Base-by-base conservation (phyloP, 2,888 invertebrate species). In the Oscheius onirici region DNA sequence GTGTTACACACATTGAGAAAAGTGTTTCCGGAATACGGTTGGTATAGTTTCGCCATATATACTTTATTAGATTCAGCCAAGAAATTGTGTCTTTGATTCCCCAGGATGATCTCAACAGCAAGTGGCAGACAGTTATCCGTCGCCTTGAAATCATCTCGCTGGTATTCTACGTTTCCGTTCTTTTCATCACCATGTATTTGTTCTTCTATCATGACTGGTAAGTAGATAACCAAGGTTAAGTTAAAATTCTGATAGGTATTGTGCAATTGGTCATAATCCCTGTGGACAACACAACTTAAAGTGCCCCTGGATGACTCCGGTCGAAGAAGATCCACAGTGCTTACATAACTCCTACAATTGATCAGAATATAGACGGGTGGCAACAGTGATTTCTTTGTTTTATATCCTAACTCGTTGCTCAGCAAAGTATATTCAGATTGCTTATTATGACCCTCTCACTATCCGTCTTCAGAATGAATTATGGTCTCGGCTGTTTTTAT, bases 171-270 rank as follows among this genome's bases (percentile, higher is more conserved):
- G 78, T 87, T 20, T 74, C 81, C 1, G 78, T 85, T 15, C 74
- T 87, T 6, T 82, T 82, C 70, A 71, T 80, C 43, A 84, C 84
- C 0, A 82, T 84, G 80, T 84, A 84, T 63, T 73, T 87, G 2
- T 84, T 86, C 80, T 86, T 86, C 79, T 84, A 83, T 71, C 86
- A 86, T 65, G 83, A 84, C 67, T 87, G 87, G 87, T 80, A 55
- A 63, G 75, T 43, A 26, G 6, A 34, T 43, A 17, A 8, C 17
- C 0, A 41, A 43, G 8, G n/a, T n/a, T n/a, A n/a, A n/a, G n/a
- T n/a, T 34, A 54, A 20, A 15, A n/a, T 3, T 55, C 24, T 68
- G 55, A 26, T 54, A 81, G 81, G 81, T 86, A 86, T 71, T 86
- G 86, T 66, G 79, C 84, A 3, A 80, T 86, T 52, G 86, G 86